These are phyloP conservation scores for Ovis canadensis DNA, from an alignment of 2,113 vertebrate genomes.

Conservation along the genomic window DNA sequence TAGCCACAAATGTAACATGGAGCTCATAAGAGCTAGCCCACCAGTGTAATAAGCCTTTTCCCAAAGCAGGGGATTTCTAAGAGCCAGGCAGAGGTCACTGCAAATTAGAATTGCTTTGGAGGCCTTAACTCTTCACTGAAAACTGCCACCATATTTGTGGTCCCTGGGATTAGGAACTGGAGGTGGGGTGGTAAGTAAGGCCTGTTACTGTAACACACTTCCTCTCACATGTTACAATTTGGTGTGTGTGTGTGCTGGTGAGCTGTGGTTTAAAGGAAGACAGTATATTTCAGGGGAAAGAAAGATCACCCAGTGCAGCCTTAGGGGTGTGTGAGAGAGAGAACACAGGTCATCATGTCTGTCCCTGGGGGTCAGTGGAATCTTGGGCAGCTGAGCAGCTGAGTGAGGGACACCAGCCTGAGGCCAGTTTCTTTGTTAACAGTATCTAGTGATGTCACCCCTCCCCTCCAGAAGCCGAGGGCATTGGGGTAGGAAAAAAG, in stretches of 20 bases:
- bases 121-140: background rate
- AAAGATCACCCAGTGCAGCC: background rate
- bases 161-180: background rate
- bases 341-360: background rate
- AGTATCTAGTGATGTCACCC: background rate
- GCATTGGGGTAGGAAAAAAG: background rate
- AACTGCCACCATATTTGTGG: background rate
- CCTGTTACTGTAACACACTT: background rate
- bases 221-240: background rate
- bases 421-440: background rate
- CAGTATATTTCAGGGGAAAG: background rate
- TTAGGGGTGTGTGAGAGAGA: background rate
- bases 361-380: background rate
- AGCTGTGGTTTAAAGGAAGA: slow-evolving; percentile 13
- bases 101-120: background rate
- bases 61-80: background rate
- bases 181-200: background rate
- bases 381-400: background rate
- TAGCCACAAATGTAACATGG: background rate
- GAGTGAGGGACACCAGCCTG: background rate
- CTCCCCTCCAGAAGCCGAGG: background rate
- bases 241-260: background rate
- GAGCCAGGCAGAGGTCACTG: background rate
- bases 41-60: background rate
- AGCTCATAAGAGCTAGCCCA: background rate